Evolutionary conservation across 2,113 vertebrate genomes (phyloP).

Genomic region (Corydoras sp.): DNA sequence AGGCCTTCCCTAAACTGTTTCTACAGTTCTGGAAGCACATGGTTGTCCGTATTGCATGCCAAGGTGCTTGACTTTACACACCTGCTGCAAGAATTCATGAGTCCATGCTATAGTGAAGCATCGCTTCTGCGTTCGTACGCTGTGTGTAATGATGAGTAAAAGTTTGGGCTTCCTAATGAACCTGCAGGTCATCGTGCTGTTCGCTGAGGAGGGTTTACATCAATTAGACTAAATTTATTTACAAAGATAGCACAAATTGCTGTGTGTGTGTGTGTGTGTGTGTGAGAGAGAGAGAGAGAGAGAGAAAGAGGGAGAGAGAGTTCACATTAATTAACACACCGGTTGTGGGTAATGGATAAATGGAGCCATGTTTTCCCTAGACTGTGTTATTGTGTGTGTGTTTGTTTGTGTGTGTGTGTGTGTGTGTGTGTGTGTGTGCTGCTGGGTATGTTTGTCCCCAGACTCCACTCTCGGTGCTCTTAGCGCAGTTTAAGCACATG

Average conservation of each 20-base stretch:
- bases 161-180: too few relatives aligned
- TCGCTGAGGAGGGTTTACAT: background rate
- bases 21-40: too few relatives aligned
- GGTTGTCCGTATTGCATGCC: too few relatives aligned
- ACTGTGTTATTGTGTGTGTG: constrained; percentile 17
- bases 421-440: constrained; percentile 21
- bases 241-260: background rate
- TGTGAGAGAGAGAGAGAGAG: background rate
- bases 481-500: constrained; percentile 10
- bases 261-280: constrained; percentile 14
- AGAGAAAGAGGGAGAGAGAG: background rate
- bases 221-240: constrained; percentile 12
- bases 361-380: constrained; percentile 4
- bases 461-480: constrained; percentile 17
- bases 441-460: constrained; percentile 11
- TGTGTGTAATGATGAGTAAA: too few relatives aligned
- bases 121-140: too few relatives aligned
- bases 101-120: too few relatives aligned
- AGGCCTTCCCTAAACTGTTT: too few relatives aligned
- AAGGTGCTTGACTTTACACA: too few relatives aligned
- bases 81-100: too few relatives aligned
- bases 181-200: too few relatives aligned
- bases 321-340: constrained; percentile 31
- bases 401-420: constrained; percentile 22
- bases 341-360: constrained; percentile 21